Evolutionary conservation across 2,888 invertebrate species (phyloP), one percentile per base, ranked within the genome.

Genomic region (Caenorhabditis angaria): DNA sequence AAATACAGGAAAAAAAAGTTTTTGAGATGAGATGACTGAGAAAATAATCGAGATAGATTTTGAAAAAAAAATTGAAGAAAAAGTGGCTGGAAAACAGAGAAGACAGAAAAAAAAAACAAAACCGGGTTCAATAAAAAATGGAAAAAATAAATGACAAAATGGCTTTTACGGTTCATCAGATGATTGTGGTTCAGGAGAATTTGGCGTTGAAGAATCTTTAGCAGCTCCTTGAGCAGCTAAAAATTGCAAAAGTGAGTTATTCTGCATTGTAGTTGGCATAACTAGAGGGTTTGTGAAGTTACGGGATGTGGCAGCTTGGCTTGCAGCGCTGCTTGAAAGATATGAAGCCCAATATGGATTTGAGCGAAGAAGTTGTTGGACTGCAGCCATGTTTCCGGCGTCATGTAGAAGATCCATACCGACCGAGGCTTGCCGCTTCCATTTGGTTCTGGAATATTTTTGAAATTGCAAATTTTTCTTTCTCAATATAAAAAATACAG

Each of bases 361-460:
- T 41, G 79, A 81, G 12, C 82, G 67, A 10, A 86, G 64, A 28
- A 91, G 87, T 77, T 97, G 91, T 76, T 97, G 91, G 88, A 99
- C 94, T 22, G 97, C 97, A 0, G 96, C 96, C 90, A 94, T 95
- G 90, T 97, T 97, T 8, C 95, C 95, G 0, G 97, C 95, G 89
- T 99, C 99, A 1, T 96, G 95, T 64, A 99, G 90, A 50, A 99
- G 91, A 88, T 99, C 99, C 82, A 97, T 89, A 0, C 97, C 97
- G 1, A 99, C 97, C 0, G 97, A 95, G 18, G 97, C 96, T 89
- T 97, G 97, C 1, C 97, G 92, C 89, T 97, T 97, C 97, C 97
- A 97, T 90, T 97, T 97, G 88, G 97, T 97, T 89, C 95, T 94
- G 91, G 41, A 88, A 87, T 1, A 41, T 27, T n/a, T n/a, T n/a